Evolutionary conservation across 2,113 vertebrate genomes (phyloP).

Genomic region (Cygnus buccinator): DNA sequence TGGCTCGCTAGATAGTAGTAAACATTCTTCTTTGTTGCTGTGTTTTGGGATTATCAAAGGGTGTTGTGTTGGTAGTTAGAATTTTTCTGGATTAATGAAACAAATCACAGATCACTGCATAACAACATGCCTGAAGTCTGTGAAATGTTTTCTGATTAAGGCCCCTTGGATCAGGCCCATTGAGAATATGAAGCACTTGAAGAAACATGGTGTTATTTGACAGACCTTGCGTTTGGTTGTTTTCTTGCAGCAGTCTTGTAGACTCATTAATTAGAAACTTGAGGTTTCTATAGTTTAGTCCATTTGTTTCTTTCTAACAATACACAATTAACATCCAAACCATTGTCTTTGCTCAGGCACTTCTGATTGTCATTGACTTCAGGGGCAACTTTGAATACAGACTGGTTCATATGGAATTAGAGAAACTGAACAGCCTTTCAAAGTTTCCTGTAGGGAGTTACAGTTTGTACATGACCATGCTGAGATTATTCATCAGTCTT

Average conservation of each 20-base stretch:
- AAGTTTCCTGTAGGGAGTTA: background rate
- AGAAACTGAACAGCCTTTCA: background rate
- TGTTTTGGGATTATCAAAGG: constrained; percentile 37
- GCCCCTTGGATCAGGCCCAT: constrained; percentile 42
- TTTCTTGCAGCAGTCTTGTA: background rate
- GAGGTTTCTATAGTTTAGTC: background rate
- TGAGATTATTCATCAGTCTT: background rate
- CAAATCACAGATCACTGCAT: constrained; percentile 39
- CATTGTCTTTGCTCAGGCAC: background rate
- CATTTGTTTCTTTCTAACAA: background rate
- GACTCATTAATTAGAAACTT: constrained; percentile 22
- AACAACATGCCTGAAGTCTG: constrained; percentile 22
- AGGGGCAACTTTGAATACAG: background rate
- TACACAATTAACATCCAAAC: background rate
- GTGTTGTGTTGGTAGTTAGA: constrained; percentile 7
- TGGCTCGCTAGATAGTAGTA: constrained; percentile 16
- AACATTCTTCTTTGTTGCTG: background rate
- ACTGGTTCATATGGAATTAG: background rate
- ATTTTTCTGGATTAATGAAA: constrained; percentile 58
- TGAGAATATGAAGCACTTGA: constrained; percentile 33
- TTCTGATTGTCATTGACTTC: background rate
- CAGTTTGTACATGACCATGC: accelerated
- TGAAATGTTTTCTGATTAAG: constrained; percentile 44
- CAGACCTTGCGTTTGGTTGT: background rate
- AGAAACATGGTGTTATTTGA: constrained; percentile 14